Base-by-base conservation (phyloP, 2,797 vertebrate species). In the Rousettus madagascariensis region DNA sequence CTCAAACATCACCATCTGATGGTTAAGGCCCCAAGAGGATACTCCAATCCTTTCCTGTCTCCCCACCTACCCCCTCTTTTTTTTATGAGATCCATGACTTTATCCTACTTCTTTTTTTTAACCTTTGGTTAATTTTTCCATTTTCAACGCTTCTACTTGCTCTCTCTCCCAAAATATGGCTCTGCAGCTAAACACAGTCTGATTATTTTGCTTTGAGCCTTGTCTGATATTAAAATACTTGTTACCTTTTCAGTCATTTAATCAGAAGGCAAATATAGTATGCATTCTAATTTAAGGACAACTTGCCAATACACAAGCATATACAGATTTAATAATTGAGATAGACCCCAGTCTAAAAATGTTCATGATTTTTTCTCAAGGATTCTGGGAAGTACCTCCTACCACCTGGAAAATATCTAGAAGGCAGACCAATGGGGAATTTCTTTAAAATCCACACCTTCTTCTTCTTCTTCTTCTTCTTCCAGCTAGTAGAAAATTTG, bases 181-280 rank as follows among this genome's bases (percentile, higher is more conserved):
- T 91, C 59, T 26, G 41, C 5, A 30, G 51, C 28, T 89, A 83
- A 86, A 89, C 20, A 63, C 1, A 3, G 26, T 96, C 46, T 22
- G 36, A 66, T 87, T 75, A 49, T 49, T 77, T 95, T 95, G 79
- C 36, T 80, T 77, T 74, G 10, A 89, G 30, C 19, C 55, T 79
- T 71, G 15, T 59, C 43, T 93, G 20, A 96, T 68, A 93, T 75
- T 53, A 90, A 92, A 94, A 78, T 78, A 55, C 26, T 43, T 92
- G 6, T 28, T 94, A 87, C 36, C 10, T 91, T 95, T 68, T 86
- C 26, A 66, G 61, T 90, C 80, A 38, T 96, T 78, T 85, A 20
- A 61, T 75, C 66, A 92, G 41, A 36, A 93, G 57, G 28, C 66
- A 93, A 91, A 6, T 72, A 43, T 16, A 86, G 8, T 16, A 38